These are phyloP conservation scores for Charina bottae DNA, from an alignment of 2,113 vertebrate species.

Conservation along the genomic window DNA sequence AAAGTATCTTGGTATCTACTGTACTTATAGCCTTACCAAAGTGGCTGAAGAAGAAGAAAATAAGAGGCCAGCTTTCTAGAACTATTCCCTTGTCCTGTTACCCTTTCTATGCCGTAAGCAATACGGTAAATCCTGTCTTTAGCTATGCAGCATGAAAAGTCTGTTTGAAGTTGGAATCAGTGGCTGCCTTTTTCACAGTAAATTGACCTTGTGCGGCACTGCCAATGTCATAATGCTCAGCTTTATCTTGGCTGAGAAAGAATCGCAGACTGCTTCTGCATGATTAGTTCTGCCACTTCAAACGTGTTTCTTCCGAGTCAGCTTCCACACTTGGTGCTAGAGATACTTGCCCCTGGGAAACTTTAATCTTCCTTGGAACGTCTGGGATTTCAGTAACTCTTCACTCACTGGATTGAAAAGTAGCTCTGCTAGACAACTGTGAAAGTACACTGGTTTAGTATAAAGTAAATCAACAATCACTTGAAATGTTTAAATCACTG, in stretches of 20 bases:
- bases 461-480: not conserved
- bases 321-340: conserved; percentile 78
- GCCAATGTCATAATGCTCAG: conserved; percentile 81
- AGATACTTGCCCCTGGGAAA: conserved; percentile 79
- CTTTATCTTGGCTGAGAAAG: conserved; percentile 79
- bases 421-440: not conserved
- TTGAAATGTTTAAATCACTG: not conserved
- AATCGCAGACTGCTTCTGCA: conserved; percentile 83
- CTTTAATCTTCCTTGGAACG: conserved; percentile 72
- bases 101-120: conserved; percentile 56
- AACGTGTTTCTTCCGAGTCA: conserved; percentile 81
- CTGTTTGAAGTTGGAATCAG: conserved; percentile 79
- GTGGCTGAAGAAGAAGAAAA: conserved; percentile 16
- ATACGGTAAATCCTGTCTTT: conserved; percentile 70
- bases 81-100: conserved; percentile 66
- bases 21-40: conserved; percentile 43
- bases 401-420: conserved; percentile 56
- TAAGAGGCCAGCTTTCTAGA: conserved; percentile 55
- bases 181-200: conserved; percentile 81
- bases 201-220: conserved; percentile 79
- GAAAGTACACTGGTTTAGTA: not conserved
- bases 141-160: conserved; percentile 71
- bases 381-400: conserved; percentile 76
- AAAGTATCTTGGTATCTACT: conserved; percentile 58
- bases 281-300: conserved; percentile 86